phyloP scores from a whole-genome alignment of 2,888 invertebrate species.

The Drosophila paracracens region DNA sequence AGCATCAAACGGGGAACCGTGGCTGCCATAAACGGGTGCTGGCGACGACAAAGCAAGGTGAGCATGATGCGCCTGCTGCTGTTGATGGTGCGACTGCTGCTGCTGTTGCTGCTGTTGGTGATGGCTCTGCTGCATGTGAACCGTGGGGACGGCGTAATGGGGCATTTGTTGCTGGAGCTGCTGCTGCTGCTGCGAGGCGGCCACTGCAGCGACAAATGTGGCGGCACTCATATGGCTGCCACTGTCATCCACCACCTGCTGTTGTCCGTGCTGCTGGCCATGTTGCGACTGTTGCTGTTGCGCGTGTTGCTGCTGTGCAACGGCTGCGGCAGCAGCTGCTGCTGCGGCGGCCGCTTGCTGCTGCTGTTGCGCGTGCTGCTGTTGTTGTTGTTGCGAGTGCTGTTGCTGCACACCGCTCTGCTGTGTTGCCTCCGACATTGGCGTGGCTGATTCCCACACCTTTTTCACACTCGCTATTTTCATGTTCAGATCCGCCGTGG shows the following conservation, averaged over 20 bases:
- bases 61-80: conserved; percentile 58
- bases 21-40: conserved; percentile 80
- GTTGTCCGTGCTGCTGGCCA: conserved; percentile 49
- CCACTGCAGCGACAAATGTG: conserved; percentile 82
- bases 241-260: conserved; percentile 70
- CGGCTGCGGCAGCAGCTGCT: conserved; percentile 41
- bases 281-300: conserved; percentile 69
- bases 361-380: conserved; percentile 45
- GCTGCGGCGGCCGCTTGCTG: conserved; percentile 32
- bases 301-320: conserved; percentile 63
- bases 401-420: conserved; percentile 64
- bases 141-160: conserved; percentile 82
- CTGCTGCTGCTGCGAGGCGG: conserved; percentile 77
- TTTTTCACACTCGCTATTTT: conserved; percentile 96
- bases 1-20: conserved; percentile 85
- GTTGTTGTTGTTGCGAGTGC: conserved; percentile 39
- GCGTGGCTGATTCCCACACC: conserved; percentile 90
- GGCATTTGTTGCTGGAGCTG: conserved; percentile 78
- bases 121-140: conserved; percentile 84
- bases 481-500: conserved; percentile 95
- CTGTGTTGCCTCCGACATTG: conserved; percentile 86
- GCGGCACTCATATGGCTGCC: conserved; percentile 80
- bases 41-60: conserved; percentile 84
- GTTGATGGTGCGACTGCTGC: conserved; percentile 44
- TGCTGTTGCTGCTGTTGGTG: conserved; percentile 73